Base-by-base conservation (phyloP, 2,797 vertebrate species). In the Sardinella longiceps region DNA sequence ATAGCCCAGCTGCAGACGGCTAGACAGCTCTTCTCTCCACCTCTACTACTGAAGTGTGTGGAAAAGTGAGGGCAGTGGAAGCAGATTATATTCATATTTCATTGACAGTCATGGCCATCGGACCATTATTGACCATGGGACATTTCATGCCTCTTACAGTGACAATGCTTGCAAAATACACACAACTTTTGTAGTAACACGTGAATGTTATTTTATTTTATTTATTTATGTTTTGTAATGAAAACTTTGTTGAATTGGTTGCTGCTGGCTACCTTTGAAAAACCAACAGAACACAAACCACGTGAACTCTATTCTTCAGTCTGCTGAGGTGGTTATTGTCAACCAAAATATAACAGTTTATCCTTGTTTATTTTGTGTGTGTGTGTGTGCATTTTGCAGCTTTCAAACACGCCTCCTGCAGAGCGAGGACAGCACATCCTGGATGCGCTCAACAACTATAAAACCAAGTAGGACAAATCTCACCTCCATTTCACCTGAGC, bases 361-460 rank as follows among this genome's bases (percentile, higher is more conserved):
- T 14, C 28, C 5, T 37, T 43, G 43, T 43, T 43, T 43, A 43
- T 43, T 53, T 15, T 53, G 58, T 70, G 12, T 70, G 63, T 37
- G 28, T 70, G 63, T 70, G 28, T 33, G 28, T 70, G 2, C 14
- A 11, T 70, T 60, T 80, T 63, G 46, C 84, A 99, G 98, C 94
- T 99, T 84, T 94, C 96, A 0, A 96, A 95, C 88, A 98, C 97
- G n/a, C 96, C 96, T 0, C 81, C 95, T 15, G 89, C 95, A 0
- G 97, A 99, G 85, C 95, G 97, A 45, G 95, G 95, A 74, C 95
- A 97, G 0, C 93, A 96, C 87, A 95, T 99, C 53, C 95, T 99
- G 80, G 96, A 98, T 0, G 97, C 97, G 0, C 96, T 99, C 58
- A 99, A 98, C 92, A 98, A 97, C 91, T 99, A 99, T 88, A 99